Evolutionary conservation across 1,140 invertebrate genomes (phyloP), one percentile per base, ranked within the genome.

Genomic region (Polypedilum vanderplanki): DNA sequence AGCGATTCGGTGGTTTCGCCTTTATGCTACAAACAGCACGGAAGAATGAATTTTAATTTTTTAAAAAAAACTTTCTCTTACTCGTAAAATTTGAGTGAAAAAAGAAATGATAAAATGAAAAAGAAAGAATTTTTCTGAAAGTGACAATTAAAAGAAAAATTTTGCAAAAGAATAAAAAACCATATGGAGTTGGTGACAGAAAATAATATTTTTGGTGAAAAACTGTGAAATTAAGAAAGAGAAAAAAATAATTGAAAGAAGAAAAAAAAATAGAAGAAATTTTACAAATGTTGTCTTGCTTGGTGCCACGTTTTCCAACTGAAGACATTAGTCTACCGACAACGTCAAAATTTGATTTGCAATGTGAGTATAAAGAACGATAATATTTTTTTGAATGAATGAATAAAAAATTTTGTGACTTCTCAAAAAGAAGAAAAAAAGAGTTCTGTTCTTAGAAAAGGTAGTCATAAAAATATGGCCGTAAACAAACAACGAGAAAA

Each of bases 231-330:
- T 12, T 12, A 33, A 33, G 24, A 33, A 33, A 5, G 24, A n/a
- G n/a, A n/a, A n/a, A 46, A 46, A 46, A 46, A 46, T 46, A 7
- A 41, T 41, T 46, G 2, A 15, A 46, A 46, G 46, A 57, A 57
- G 12, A 57, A 57, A 57, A 57, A 1, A n/a, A 4, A 57, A 57
- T 12, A n/a, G 46, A 57, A 57, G 15, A 22, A 70, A 22, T 22
- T 22, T 20, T 70, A 70, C 65, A 70, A 70, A 70, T 70, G 65
- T 70, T 70, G 65, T 70, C 65, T 70, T 70, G 65, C 20, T 17
- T 70, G 65, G 65, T 70, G 65, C 65, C 65, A 8, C 65, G 65
- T 22, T 70, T 70, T 70, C 17, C 9, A 70, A 18, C 65, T 70
- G 65, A 70, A 20, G 65, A 70, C 65, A 70, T 70, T 10, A 70